A percentile compares a stretch with the other conserved stretches of the same genome.
Evolutionary conservation across 2,797 vertebrate species (phyloP).

Genomic region (Gallirallus australis): DNA sequence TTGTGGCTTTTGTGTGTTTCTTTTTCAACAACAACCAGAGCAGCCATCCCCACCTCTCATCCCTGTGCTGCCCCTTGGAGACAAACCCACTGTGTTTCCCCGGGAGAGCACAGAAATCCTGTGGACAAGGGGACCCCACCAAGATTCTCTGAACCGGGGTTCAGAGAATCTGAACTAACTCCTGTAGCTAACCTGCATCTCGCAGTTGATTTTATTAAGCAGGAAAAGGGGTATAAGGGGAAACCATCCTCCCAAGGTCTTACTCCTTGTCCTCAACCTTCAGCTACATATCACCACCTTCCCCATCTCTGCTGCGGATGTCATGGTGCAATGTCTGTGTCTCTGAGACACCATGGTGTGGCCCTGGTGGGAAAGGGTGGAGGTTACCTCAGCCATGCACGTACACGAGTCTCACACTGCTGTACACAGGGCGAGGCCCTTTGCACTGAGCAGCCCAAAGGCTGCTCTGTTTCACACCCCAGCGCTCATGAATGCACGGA

Average conservation of each 20-base stretch:
- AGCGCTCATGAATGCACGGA: background rate
- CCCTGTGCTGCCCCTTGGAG: background rate
- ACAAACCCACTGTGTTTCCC: background rate
- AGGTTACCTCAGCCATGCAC: background rate
- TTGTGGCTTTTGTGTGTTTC: background rate
- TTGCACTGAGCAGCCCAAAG: background rate
- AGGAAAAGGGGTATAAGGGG: background rate
- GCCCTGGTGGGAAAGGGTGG: background rate
- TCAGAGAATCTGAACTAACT: background rate
- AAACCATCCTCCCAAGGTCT: background rate
- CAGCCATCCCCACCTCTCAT: background rate
- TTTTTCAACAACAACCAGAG: background rate
- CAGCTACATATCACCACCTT: background rate
- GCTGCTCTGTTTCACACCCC: background rate
- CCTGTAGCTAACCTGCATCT: background rate
- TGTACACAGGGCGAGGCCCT: accelerated
- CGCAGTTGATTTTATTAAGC: background rate
- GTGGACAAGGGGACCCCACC: background rate
- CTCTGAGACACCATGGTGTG: background rate
- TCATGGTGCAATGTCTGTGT: background rate
- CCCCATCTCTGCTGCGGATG: background rate
- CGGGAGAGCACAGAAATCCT: background rate
- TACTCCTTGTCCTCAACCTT: background rate
- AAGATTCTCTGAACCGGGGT: no score
- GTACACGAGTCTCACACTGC: accelerated